Conservation (phyloP, 2,113 vertebrate species). For the Penelope pileata region DNA sequence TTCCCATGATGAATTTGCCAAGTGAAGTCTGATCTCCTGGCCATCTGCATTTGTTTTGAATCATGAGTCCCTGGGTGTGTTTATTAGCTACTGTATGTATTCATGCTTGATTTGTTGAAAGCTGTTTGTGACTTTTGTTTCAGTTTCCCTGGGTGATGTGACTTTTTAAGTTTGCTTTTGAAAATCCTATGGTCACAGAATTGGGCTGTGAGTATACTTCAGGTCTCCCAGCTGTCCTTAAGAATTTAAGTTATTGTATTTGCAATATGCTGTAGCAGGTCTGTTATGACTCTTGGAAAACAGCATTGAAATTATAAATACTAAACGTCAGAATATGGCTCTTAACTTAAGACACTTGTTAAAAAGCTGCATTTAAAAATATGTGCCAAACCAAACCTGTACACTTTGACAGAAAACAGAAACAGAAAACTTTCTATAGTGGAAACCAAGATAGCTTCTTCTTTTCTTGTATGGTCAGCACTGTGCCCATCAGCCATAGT, state of each 20-base stretch:
- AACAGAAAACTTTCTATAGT: no score
- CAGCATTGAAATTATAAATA: not conserved
- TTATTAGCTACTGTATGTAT: constrained; percentile 44
- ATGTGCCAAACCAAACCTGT: not conserved
- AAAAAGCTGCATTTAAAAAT: not conserved
- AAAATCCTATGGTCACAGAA: not conserved
- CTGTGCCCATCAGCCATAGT: not conserved
- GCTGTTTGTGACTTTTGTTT: constrained; percentile 11
- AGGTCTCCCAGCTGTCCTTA: not conserved
- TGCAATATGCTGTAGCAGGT: not conserved
- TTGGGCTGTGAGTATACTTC: not conserved
- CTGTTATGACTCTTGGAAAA: not conserved
- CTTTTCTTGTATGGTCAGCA: not conserved
- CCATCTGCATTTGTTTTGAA: constrained; percentile 52
- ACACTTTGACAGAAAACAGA: not conserved
- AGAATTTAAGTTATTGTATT: accelerated
- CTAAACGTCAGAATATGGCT: not conserved
- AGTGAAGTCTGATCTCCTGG: constrained; percentile 17
- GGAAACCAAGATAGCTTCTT: not conserved
- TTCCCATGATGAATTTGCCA: constrained; percentile 52
- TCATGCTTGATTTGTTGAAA: not conserved
- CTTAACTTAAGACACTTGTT: not conserved
- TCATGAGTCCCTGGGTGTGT: constrained; percentile 22
- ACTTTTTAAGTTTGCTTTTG: not conserved
- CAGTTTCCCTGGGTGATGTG: not conserved